Conservation (phyloP, 2,113 vertebrate genomes). For the Carassius carassius region DNA sequence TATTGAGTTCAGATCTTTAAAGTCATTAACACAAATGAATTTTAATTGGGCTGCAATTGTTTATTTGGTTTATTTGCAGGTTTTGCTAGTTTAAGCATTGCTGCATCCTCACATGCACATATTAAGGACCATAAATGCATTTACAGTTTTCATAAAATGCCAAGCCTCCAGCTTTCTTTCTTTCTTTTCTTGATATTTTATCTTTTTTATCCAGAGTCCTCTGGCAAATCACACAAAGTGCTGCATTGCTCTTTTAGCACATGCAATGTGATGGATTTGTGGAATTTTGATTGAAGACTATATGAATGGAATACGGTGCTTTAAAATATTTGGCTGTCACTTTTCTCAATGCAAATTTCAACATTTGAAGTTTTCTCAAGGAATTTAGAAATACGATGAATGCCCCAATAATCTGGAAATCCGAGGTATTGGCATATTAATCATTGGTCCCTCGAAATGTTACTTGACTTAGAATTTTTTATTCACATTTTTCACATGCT, state of each 20-base stretch:
- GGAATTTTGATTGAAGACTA: background rate
- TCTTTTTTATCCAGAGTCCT: background rate
- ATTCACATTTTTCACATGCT: background rate
- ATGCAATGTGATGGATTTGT: background rate
- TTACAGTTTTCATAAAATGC: background rate
- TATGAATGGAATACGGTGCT: background rate
- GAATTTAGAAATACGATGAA: background rate
- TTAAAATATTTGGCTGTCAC: background rate
- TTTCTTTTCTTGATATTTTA: background rate
- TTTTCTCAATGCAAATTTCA: background rate
- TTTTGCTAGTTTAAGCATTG: background rate
- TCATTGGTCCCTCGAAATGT: background rate
- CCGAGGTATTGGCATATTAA: background rate
- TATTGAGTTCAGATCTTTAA: background rate
- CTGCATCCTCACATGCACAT: background rate
- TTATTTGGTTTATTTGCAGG: background rate
- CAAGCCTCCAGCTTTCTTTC: background rate
- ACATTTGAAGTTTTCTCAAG: background rate
- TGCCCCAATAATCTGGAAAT: background rate
- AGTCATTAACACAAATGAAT: background rate
- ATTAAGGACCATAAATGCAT: background rate
- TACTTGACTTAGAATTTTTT: background rate
- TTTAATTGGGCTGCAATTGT: background rate
- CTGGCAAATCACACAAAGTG: background rate
- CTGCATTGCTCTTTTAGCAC: background rate